A percentile compares a stretch with the other conserved stretches of the same genome.
Conservation (phyloP, 92 coral and sea anemone species). For the Actinernus sp. region DNA sequence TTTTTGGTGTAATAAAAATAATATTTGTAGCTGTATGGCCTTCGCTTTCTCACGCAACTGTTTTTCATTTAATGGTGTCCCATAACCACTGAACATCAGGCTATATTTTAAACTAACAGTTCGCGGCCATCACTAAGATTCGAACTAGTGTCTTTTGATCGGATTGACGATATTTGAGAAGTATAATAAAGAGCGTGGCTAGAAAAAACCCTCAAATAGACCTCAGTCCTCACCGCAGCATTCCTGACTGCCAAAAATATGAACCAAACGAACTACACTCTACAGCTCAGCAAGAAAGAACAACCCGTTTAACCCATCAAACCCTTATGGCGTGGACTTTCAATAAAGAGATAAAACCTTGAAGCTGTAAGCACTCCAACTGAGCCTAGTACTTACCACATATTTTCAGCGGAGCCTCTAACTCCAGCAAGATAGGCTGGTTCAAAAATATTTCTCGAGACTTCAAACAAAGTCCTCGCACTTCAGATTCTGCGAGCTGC, state of each 20-base stretch:
- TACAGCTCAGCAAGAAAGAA: neutral
- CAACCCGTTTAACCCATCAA: neutral
- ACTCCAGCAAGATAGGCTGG: conserved; percentile 97
- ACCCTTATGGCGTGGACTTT: neutral
- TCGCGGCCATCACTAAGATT: no score
- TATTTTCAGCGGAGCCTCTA: conserved; percentile 98
- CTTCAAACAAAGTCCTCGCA: conserved; percentile 99
- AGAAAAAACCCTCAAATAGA: no score
- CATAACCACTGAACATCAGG: no score
- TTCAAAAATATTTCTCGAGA: conserved; percentile 98
- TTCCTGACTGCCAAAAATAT: no score
- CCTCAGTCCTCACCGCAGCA: no score
- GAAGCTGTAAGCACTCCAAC: neutral
- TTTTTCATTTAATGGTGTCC: no score
- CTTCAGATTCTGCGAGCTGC: conserved; percentile 99
- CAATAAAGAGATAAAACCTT: neutral
- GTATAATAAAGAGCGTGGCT: no score
- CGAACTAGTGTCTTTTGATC: no score
- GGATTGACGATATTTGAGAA: no score
- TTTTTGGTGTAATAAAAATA: no score
- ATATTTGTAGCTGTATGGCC: no score
- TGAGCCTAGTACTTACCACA: conserved; percentile 80
- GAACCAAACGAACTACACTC: neutral
- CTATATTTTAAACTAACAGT: no score
- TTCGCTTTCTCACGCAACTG: neutral